Evolutionary conservation across 2,113 vertebrate species (phyloP), one percentile per base, ranked within the genome.

Genomic region (Microtus pennsylvanicus): DNA sequence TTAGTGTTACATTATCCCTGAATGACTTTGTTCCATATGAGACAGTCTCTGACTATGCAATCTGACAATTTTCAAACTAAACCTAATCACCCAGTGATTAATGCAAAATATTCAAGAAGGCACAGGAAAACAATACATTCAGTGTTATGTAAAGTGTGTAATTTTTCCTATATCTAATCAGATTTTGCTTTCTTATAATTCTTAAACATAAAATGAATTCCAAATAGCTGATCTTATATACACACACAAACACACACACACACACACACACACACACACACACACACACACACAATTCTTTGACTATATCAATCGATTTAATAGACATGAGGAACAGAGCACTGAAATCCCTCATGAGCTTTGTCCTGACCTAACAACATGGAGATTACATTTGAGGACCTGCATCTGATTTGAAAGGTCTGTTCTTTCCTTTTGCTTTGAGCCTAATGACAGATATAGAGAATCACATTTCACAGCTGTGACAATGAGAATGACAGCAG

Each of bases 391-490:
- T 81, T 91, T 95, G 61, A 90, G 38, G 67, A 70, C 19, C 35
- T 90, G 63, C 14, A 85, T 70, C n/a, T 93, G 92, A 94, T 93
- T 90, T 96, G 61, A 76, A 81, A 96, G 87, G 35, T 42, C 42
- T 26, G 38, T 65, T 22, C 38, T 95, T 74, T 33, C n/a, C 13
- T 77, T 63, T 63, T 45, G 52, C 67, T 94, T 94, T 94, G 45
- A 77, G 17, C 22, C 11, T 96, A 26, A 94, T 96, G 90, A 52
- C 55, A 94, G 72, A 92, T 93, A 90, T 21, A 96, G 45, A 86
- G 70, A 86, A 74, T 82, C 70, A 89, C 52, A 90, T 82, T 93
- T 98, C 93, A 82, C 35, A 96, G 33, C 65, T 82, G 63, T 86
- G 81, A 65, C 61, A 88, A 75, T 96, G 74, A 95, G 83, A 96